phyloP scores from a whole-genome alignment of 2,888 invertebrate species.

The Microctonus brassicae region DNA sequence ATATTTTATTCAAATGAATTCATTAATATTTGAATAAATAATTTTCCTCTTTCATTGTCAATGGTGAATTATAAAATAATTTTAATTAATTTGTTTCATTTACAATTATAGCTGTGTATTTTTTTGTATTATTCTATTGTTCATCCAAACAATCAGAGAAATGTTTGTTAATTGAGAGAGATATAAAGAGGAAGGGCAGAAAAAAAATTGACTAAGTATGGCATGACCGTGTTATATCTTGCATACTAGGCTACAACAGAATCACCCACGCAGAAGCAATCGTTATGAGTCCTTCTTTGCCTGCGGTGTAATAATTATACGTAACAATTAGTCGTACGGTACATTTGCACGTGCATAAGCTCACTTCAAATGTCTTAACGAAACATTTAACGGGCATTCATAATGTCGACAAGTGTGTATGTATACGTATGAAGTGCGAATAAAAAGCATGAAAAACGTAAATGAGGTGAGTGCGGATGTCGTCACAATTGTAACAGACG shows the following conservation, averaged over 20 bases:
- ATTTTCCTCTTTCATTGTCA: not conserved
- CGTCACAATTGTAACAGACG: conserved; percentile 2
- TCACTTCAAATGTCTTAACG: conserved; percentile 2
- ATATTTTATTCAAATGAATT: conserved; percentile 34
- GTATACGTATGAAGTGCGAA: not conserved
- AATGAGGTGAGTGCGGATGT: conserved; percentile 9
- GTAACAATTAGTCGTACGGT: conserved; percentile 65
- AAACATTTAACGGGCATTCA: conserved; percentile 28
- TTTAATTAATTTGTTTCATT: not conserved
- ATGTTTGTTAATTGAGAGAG: not conserved
- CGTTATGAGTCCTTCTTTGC: not conserved
- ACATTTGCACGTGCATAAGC: conserved; percentile 55
- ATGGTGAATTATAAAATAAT: not conserved
- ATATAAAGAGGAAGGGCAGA: not conserved
- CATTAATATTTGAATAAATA: not conserved
- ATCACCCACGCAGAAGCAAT: conserved; percentile 24
- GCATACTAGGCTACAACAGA: conserved; percentile 18
- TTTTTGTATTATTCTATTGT: not conserved
- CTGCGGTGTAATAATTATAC: conserved; percentile 53
- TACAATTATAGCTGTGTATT: no score
- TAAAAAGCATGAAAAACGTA: not conserved
- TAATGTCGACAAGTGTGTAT: not conserved
- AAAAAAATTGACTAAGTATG: conserved; percentile 10
- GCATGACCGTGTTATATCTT: conserved; percentile 20
- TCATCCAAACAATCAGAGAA: not conserved